These are phyloP conservation scores for Tyrophagus putrescentiae DNA, from an alignment of 1,140 invertebrate genomes.

Conservation along the genomic window DNA sequence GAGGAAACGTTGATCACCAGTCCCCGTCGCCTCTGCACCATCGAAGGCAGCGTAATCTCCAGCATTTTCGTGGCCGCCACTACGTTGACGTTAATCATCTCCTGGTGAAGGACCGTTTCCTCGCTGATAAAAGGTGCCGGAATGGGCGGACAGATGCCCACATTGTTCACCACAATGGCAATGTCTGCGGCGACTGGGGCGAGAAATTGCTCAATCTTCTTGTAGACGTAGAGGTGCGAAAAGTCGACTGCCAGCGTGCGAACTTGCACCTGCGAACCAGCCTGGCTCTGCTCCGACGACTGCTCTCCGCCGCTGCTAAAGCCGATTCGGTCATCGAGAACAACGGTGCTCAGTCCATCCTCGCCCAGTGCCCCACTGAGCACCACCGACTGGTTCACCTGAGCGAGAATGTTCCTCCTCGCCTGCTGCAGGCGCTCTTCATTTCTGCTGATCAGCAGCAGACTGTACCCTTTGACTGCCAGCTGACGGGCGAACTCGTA, in stretches of 20 bases:
- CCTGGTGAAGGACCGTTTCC: slow-evolving; percentile 17
- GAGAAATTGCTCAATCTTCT: slow-evolving; percentile 9
- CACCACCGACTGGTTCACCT: not conserved
- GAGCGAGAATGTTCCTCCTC: slow-evolving; percentile 59
- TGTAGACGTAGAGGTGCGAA: slow-evolving; percentile 4
- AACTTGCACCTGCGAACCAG: slow-evolving; percentile 18
- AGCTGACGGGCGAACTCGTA: slow-evolving; percentile 67
- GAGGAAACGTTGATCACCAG: slow-evolving; percentile 18
- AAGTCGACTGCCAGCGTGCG: slow-evolving; percentile 20
- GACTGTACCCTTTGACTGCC: slow-evolving; percentile 60
- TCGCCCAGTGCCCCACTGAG: too few relatives aligned
- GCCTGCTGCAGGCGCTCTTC: slow-evolving; percentile 60
- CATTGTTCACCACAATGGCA: slow-evolving; percentile 23
- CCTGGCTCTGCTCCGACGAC: too few relatives aligned
- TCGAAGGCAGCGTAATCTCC: slow-evolving; percentile 16
- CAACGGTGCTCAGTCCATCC: too few relatives aligned
- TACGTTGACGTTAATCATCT: slow-evolving; percentile 21
- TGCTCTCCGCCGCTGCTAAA: too few relatives aligned
- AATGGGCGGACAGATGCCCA: slow-evolving; percentile 13
- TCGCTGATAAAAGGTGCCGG: slow-evolving; percentile 16
- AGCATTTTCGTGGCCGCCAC: slow-evolving; percentile 16
- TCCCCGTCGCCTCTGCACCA: slow-evolving; percentile 9
- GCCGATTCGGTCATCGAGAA: not conserved
- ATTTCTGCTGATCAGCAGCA: slow-evolving; percentile 74
- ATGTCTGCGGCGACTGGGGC: not conserved